Evolutionary conservation across 2,113 vertebrate species (phyloP).

Genomic region (Argyrosomus japonicus): DNA sequence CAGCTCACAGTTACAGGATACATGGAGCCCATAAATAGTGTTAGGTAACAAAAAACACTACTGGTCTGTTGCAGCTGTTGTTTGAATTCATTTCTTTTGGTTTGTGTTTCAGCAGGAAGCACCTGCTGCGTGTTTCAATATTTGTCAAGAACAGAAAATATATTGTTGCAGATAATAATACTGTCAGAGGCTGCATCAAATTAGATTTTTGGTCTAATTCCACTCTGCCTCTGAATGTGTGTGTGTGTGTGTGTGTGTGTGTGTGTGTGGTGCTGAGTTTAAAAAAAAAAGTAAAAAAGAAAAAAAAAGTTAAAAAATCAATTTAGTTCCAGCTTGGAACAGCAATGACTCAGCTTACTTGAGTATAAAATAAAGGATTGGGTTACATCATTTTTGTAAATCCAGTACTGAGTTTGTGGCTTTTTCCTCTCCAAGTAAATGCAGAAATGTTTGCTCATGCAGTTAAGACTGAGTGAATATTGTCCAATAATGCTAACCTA

Average conservation of each 20-base stretch:
- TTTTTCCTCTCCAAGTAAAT: too few relatives aligned
- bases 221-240: not conserved
- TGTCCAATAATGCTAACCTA: too few relatives aligned
- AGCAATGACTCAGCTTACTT: too few relatives aligned
- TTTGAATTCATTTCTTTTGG: not conserved
- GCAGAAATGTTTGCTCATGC: too few relatives aligned
- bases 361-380: not conserved
- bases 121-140: not conserved
- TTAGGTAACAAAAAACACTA: conserved; percentile 11
- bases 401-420: too few relatives aligned
- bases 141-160: not conserved
- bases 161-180: not conserved
- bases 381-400: too few relatives aligned
- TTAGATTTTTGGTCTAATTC: not conserved
- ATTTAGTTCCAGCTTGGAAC: too few relatives aligned
- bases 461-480: too few relatives aligned
- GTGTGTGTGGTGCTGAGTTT: too few relatives aligned
- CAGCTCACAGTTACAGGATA: conserved; percentile 7
- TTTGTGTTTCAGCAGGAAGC: not conserved
- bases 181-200: not conserved
- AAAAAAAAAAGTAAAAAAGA: too few relatives aligned
- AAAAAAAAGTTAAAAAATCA: too few relatives aligned
- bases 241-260: not conserved
- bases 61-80: not conserved
- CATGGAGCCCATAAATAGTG: conserved; percentile 5